Percentiles rank a stretch among this genome's conserved stretches.
Conservation (phyloP, 1,140 invertebrate species). For the Drosophila nebulosa region DNA sequence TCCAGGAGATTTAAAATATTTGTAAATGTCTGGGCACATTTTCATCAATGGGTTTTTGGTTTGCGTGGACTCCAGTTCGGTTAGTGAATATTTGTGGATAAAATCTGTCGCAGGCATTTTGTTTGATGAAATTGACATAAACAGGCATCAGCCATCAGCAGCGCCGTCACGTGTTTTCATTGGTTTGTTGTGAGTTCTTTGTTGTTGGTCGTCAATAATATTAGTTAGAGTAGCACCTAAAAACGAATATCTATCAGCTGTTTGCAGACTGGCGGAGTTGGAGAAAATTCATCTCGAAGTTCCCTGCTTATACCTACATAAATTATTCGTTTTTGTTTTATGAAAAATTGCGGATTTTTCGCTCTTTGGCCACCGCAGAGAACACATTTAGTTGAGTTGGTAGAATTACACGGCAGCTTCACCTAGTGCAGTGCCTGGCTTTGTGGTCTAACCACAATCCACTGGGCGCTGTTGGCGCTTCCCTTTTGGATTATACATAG, state of each 20-base stretch:
- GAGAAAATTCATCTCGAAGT: neutral
- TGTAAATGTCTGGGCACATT: constrained; percentile 27
- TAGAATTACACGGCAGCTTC: neutral
- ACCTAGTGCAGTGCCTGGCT: constrained; percentile 9
- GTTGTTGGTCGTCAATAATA: constrained; percentile 12
- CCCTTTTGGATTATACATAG: neutral
- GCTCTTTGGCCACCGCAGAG: neutral
- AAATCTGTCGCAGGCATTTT: constrained; percentile 31
- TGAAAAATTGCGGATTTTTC: neutral
- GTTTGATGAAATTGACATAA: constrained; percentile 60
- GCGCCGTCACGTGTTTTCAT: constrained; percentile 39
- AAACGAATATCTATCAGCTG: neutral
- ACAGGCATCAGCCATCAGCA: constrained; percentile 14
- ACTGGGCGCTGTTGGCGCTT: constrained; percentile 11
- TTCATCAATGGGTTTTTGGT: neutral
- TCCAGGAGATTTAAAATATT: constrained; percentile 39
- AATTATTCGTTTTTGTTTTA: neutral
- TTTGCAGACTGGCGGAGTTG: neutral
- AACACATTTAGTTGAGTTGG: neutral
- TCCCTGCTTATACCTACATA: neutral
- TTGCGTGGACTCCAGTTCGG: constrained; percentile 2
- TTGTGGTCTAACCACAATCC: constrained; percentile 61
- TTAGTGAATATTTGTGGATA: constrained; percentile 14
- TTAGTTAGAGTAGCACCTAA: constrained; percentile 30
- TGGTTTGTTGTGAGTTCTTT: constrained; percentile 44